Conservation (phyloP, 2,888 invertebrate species). For the Rotaria macrura region DNA sequence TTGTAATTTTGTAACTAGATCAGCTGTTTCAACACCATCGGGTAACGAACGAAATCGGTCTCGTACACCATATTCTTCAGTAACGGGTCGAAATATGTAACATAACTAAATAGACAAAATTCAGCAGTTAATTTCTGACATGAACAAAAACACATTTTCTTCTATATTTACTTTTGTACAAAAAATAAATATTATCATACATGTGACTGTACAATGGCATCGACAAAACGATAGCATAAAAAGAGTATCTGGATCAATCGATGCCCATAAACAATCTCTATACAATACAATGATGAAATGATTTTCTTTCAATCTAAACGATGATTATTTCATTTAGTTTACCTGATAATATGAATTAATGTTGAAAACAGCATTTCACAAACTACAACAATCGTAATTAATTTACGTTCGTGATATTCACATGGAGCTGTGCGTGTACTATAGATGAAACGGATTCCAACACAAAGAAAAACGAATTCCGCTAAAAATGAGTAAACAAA, state of each 20-base stretch:
- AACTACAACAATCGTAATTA: slow-evolving; percentile 68
- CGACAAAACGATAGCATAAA: slow-evolving; percentile 71
- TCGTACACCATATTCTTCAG: slow-evolving; percentile 18
- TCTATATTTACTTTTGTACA: slow-evolving; percentile 20
- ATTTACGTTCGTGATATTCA: slow-evolving; percentile 62
- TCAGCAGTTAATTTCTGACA: no score
- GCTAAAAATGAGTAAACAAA: no score
- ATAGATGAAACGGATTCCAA: slow-evolving; percentile 76
- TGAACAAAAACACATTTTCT: no score
- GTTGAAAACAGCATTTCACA: slow-evolving; percentile 66
- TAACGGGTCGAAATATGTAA: slow-evolving; percentile 10
- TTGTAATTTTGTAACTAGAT: slow-evolving; percentile 21
- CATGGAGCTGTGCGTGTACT: slow-evolving; percentile 72
- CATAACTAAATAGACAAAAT: background rate
- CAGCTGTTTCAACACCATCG: slow-evolving; percentile 22
- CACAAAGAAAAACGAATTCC: slow-evolving; percentile 50
- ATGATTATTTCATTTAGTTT: slow-evolving; percentile 44
- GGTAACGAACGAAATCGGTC: slow-evolving; percentile 34
- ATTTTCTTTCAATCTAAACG: slow-evolving; percentile 44
- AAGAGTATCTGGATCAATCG: slow-evolving; percentile 62
- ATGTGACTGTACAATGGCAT: slow-evolving; percentile 72
- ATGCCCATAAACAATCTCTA: slow-evolving; percentile 32
- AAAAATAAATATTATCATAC: slow-evolving; percentile 31
- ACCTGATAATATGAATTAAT: slow-evolving; percentile 58
- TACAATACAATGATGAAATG: background rate